Conservation (phyloP, 2,113 vertebrate genomes). For the Equus quagga region DNA sequence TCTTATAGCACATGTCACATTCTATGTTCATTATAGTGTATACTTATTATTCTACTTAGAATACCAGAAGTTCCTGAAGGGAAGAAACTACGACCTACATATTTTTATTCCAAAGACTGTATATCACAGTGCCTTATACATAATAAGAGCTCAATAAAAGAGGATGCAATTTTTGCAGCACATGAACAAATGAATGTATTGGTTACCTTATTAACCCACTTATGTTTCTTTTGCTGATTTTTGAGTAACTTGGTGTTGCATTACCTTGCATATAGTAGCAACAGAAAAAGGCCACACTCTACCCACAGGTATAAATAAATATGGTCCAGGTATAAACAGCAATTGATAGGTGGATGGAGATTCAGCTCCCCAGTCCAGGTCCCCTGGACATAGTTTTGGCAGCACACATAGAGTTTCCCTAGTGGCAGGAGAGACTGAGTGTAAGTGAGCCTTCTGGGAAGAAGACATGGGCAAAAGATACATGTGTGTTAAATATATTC, state of each 20-base stretch:
- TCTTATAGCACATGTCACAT: neutral
- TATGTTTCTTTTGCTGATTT: neutral
- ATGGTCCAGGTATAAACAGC: neutral
- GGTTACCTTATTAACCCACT: neutral
- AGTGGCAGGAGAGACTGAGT: neutral
- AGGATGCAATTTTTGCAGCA: neutral
- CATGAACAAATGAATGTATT: neutral
- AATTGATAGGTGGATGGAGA: neutral
- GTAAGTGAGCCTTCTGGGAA: neutral
- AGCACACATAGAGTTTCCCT: neutral
- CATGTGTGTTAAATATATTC: neutral
- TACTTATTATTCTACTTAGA: neutral
- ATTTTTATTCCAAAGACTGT: neutral
- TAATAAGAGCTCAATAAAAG: neutral
- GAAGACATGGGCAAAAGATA: neutral
- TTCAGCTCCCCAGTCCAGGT: neutral
- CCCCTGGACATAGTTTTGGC: conserved; percentile 17
- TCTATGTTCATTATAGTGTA: neutral
- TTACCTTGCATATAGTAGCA: neutral
- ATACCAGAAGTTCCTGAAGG: neutral
- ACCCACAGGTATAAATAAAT: neutral
- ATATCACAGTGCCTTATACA: neutral
- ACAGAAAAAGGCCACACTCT: neutral
- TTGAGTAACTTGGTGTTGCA: neutral
- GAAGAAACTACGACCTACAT: neutral